Conservation (phyloP, 2,797 vertebrate genomes). For the Malurus leucopterus region DNA sequence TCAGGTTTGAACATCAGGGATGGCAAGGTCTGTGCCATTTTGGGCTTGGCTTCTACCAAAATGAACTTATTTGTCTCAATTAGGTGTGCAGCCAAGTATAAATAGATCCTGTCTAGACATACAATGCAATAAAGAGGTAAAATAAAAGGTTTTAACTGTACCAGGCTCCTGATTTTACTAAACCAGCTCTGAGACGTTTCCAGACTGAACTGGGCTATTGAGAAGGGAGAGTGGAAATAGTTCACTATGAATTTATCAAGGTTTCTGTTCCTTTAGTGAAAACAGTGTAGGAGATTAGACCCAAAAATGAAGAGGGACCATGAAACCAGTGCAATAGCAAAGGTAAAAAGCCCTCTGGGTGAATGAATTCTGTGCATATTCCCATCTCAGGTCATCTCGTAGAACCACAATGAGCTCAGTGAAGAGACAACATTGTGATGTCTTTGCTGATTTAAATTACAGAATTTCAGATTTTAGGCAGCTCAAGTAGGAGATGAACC, state of each 20-base stretch:
- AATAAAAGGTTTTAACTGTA: conserved; percentile 4
- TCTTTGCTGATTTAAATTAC: not conserved
- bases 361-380: not conserved
- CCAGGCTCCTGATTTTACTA: not conserved
- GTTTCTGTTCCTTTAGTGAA: not conserved
- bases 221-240: not conserved
- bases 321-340: not conserved
- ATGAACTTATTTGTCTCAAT: conserved; percentile 44
- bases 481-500: not conserved
- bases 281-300: not conserved
- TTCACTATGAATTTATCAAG: not conserved
- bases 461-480: not conserved
- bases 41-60: conserved; percentile 5
- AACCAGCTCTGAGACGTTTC: not conserved
- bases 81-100: conserved; percentile 9
- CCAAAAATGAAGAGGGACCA: not conserved
- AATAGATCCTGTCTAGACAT: conserved; percentile 59
- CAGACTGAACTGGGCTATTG: not conserved
- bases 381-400: fast-evolving
- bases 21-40: not conserved
- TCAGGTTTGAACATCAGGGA: not conserved
- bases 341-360: not conserved
- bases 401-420: too few species aligned
- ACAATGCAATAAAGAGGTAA: conserved; percentile 19
- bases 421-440: not conserved